phyloP scores from a whole-genome alignment of 2,797 vertebrate species.

The Leucoraja ocellata region DNA sequence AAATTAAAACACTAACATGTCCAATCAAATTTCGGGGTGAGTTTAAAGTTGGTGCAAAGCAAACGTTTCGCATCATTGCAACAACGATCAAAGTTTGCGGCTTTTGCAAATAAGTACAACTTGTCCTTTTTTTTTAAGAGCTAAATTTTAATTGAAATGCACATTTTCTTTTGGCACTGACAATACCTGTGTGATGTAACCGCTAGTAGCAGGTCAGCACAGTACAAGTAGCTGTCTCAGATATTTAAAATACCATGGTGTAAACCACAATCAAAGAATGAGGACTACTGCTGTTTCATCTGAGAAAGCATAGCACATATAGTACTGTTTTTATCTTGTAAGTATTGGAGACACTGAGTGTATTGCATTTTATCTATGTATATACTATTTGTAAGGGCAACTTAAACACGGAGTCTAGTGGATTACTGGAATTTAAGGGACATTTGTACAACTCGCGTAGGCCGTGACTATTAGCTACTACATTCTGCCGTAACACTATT shows the following conservation, averaged over 20 bases:
- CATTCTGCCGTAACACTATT: neutral
- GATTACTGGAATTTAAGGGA: too few species aligned
- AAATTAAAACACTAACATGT: neutral
- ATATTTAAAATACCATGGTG: neutral
- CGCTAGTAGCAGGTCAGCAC: neutral
- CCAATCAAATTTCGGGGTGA: neutral
- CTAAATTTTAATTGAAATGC: neutral
- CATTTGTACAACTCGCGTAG: too few species aligned
- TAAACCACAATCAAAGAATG: neutral
- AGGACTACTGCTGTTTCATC: neutral
- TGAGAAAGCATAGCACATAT: neutral
- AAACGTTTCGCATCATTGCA: neutral
- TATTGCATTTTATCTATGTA: neutral
- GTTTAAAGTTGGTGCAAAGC: neutral
- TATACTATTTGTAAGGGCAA: too few species aligned
- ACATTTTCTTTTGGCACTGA: neutral
- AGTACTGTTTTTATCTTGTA: neutral
- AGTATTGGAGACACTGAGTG: neutral
- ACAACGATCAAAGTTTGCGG: neutral
- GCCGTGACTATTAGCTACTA: too few species aligned
- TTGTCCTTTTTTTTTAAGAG: neutral
- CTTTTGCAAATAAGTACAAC: constrained; percentile 14
- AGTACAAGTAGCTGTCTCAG: neutral
- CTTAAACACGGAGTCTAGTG: too few species aligned
- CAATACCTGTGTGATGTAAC: neutral